These are phyloP conservation scores for Psammodynastes pulverulentus DNA, from an alignment of 2,113 vertebrate species.

Conservation along the genomic window DNA sequence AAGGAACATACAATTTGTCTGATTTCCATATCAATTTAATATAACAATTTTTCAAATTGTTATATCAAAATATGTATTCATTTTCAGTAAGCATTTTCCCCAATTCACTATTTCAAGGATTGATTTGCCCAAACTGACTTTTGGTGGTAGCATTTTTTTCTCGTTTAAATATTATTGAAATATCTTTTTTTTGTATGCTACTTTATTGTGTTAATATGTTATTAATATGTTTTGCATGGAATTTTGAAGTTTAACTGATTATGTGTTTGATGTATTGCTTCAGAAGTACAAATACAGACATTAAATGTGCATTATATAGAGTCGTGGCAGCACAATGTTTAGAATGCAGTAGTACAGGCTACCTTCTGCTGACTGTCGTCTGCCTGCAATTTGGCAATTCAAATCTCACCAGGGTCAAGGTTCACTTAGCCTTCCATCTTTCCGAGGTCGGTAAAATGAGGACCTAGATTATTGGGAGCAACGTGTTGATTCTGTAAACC, in stretches of 20 bases:
- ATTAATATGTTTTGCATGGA: not conserved
- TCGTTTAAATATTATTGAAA: not conserved
- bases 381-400: too few relatives aligned
- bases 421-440: too few relatives aligned
- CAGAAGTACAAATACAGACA: not conserved
- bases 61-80: not conserved
- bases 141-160: not conserved
- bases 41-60: not conserved
- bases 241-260: not conserved
- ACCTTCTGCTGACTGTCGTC: too few relatives aligned
- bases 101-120: not conserved
- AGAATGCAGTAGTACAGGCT: too few relatives aligned
- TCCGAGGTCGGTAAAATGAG: too few relatives aligned
- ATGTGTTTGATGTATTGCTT: not conserved
- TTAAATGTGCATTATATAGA: not conserved
- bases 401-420: too few relatives aligned
- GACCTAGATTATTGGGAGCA: too few relatives aligned
- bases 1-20: not conserved
- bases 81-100: not conserved
- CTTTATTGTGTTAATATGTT: not conserved
- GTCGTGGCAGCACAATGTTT: too few relatives aligned
- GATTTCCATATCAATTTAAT: not conserved
- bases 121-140: not conserved
- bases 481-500: too few relatives aligned
- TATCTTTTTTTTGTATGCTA: not conserved